Evolutionary conservation across 2,113 vertebrate genomes (phyloP), one percentile per base, ranked within the genome.

Genomic region (Thalassarche chlororhynchos): DNA sequence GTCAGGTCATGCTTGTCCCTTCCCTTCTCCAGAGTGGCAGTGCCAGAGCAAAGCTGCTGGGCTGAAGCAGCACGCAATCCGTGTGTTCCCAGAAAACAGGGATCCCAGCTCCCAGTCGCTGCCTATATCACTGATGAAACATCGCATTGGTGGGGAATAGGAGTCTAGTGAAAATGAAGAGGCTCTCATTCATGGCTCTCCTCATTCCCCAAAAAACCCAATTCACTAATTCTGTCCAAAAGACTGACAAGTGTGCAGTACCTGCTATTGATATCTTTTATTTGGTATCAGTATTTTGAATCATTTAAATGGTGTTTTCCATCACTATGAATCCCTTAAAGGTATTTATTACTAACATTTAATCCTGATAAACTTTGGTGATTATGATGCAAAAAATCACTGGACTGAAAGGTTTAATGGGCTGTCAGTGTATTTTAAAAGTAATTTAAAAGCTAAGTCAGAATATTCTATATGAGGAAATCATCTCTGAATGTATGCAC

Each of bases 81-180:
- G 0, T 9, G 36, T 26, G 10, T 42, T 52, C 47, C 47, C 68
- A 83, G 60, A 76, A 76, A 94, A 51, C n/a, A 49, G 29, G 25
- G 32, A 38, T 28, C 44, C 34, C 19, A 70, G 40, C 24, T 68
- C 31, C 5, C 0, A 1, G 8, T 21, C 3, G 0, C 55, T 75
- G 29, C 32, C 8, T 44, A 8, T 12, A 20, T 32, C 40, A 34
- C 3, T 25, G 26, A 12, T 40, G 12, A 87, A 18, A 18, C 14
- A 17, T 8, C 1, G 0, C 31, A 36, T 23, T 1, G 0, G 5
- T 34, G 8, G 4, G 6, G 24, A 76, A 58, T 5, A 49, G 17
- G 21, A 79, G 32, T 8, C 16, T 6, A 36, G 10, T 15, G 32
- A 74, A 74, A 78, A 69, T 21, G 21, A 81, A 72, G 34, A 65